Conservation (phyloP, 2,888 invertebrate genomes). For the Aphidoletes aphidimyza region DNA sequence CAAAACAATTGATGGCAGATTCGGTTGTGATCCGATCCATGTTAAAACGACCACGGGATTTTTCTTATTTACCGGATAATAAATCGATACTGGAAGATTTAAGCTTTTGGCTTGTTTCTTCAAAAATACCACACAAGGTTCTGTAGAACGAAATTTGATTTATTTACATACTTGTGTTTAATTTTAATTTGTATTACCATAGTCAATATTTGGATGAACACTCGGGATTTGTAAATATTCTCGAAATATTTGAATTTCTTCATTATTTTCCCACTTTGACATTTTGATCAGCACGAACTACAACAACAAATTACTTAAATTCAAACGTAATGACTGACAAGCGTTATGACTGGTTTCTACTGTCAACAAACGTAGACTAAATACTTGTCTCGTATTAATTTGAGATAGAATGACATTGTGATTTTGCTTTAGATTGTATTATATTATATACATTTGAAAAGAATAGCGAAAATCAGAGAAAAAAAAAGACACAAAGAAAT, state of each 20-base stretch:
- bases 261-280: conserved; percentile 66
- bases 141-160: conserved; percentile 66
- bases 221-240: conserved; percentile 88
- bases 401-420: no score
- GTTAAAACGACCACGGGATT: conserved; percentile 86
- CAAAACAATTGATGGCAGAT: conserved; percentile 79
- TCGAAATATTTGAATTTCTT: conserved; percentile 80
- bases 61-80: conserved; percentile 68
- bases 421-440: no score
- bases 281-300: background rate
- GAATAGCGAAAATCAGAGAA: no score
- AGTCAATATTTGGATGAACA: conserved; percentile 87
- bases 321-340: background rate
- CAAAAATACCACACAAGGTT: conserved; percentile 77
- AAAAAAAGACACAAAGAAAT: background rate
- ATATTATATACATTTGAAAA: no score
- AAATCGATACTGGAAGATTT: conserved; percentile 73
- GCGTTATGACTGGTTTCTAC: background rate
- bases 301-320: background rate
- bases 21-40: conserved; percentile 78
- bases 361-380: no score
- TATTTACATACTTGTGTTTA: background rate
- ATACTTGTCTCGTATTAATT: no score
- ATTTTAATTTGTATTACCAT: conserved; percentile 72
- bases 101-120: conserved; percentile 75